Percentiles rank a stretch among this genome's conserved stretches.
These are phyloP conservation scores for Pentamera pediparva DNA, from an alignment of 53 echinoderm and acorn worm genomes.

Conservation along the genomic window DNA sequence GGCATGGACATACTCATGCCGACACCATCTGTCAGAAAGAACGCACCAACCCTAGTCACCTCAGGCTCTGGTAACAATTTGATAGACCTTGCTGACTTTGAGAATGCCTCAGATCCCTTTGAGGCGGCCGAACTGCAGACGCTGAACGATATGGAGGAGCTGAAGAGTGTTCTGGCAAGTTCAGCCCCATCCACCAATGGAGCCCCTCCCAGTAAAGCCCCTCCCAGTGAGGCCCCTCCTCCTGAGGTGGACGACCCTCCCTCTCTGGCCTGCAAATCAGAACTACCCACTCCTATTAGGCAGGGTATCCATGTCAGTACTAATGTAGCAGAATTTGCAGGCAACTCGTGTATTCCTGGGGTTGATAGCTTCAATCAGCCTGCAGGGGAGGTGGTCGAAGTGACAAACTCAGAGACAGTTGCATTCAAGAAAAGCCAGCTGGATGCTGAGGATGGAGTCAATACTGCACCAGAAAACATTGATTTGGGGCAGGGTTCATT, in stretches of 20 bases:
- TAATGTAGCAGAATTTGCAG: not conserved
- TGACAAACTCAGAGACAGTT: not conserved
- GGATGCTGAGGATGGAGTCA: not conserved
- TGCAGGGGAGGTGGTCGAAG: not conserved
- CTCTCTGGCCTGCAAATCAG: too few species aligned
- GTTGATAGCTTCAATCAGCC: not conserved
- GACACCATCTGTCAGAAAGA: conserved; percentile 17
- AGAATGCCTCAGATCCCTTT: conserved; percentile 78
- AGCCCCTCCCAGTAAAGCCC: not conserved
- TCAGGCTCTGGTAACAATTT: not conserved
- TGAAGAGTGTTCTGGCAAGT: conserved; percentile 61
- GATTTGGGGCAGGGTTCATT: not conserved
- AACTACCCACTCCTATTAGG: not conserved
- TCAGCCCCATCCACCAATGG: not conserved
- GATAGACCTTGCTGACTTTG: conserved; percentile 76
- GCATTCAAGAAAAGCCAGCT: not conserved
- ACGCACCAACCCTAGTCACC: not conserved
- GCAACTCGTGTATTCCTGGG: not conserved
- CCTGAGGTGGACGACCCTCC: too few species aligned
- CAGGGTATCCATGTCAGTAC: not conserved
- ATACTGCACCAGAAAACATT: not conserved
- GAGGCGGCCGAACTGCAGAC: conserved; percentile 90
- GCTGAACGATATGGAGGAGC: conserved; percentile 87
- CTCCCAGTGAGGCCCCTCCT: not conserved
- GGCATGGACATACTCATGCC: conserved; percentile 46